Percentiles rank a stretch among this genome's conserved stretches.
Evolutionary conservation across 2,113 vertebrate species (phyloP).

Genomic region (Cynocephalus volans): DNA sequence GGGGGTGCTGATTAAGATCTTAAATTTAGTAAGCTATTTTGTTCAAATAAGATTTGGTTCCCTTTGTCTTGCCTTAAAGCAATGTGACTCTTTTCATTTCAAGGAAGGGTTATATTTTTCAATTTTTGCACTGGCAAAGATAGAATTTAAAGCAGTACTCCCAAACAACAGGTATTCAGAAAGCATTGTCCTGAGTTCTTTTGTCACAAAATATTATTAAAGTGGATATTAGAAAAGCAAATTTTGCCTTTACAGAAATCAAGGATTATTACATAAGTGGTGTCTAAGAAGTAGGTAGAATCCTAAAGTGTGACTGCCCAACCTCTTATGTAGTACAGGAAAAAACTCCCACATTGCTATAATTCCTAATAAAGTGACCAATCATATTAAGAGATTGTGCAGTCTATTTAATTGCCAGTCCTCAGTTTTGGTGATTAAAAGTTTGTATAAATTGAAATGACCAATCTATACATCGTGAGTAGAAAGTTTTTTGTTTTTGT

Average conservation of each 20-base stretch:
- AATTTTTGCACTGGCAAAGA: background rate
- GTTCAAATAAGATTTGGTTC: background rate
- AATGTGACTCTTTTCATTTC: conserved; percentile 47
- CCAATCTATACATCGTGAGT: background rate
- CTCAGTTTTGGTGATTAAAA: background rate
- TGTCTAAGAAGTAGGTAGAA: conserved; percentile 46
- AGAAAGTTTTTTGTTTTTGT: conserved; percentile 3
- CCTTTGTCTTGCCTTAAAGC: conserved; percentile 50
- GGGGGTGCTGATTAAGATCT: background rate
- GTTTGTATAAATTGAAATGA: background rate
- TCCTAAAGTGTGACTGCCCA: background rate
- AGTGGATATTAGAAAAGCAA: background rate
- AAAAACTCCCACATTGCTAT: background rate
- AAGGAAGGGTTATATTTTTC: background rate
- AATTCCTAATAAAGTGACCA: conserved; percentile 16
- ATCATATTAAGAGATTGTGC: background rate
- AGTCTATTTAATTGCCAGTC: background rate
- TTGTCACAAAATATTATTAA: background rate
- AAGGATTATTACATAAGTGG: conserved; percentile 18
- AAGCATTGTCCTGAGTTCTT: background rate
- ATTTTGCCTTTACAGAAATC: conserved; percentile 52
- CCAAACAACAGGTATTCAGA: background rate
- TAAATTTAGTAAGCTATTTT: conserved; percentile 1
- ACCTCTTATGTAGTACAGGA: background rate
- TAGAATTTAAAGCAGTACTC: background rate